phyloP scores from a whole-genome alignment of 2,888 invertebrate genomes.

The Nomada ruficornis region DNA sequence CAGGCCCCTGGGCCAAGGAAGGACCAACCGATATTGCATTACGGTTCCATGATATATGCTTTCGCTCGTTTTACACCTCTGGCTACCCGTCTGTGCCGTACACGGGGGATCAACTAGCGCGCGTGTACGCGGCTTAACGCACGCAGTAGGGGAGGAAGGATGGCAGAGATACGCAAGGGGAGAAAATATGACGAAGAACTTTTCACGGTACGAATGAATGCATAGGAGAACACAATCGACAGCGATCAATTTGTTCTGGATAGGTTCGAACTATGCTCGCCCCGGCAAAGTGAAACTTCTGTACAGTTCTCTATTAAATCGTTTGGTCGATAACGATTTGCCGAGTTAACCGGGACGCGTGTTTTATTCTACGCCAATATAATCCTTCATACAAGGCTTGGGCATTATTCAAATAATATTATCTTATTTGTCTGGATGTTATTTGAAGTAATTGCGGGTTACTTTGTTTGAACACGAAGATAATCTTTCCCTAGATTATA shows the following conservation, averaged over 20 bases:
- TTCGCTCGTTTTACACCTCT: constrained; percentile 75
- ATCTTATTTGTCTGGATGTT: too few species aligned
- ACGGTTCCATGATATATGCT: constrained; percentile 76
- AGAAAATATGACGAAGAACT: not conserved
- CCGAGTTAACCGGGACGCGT: not conserved
- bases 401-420: too few species aligned
- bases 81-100: constrained; percentile 44
- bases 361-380: not conserved
- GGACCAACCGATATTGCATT: constrained; percentile 76
- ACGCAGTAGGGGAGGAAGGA: constrained; percentile 12
- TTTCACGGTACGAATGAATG: not conserved
- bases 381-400: too few species aligned
- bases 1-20: constrained; percentile 66
- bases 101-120: constrained; percentile 3
- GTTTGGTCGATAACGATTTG: too few species aligned
- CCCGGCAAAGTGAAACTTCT: too few species aligned
- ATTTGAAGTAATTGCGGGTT: too few species aligned
- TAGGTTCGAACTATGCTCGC: too few species aligned
- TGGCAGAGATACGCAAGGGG: not conserved
- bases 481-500: too few species aligned
- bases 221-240: too few species aligned
- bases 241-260: not conserved
- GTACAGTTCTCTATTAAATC: too few species aligned
- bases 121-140: constrained; percentile 17
- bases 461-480: too few species aligned